These are phyloP conservation scores for Lutjanus campechanus DNA, from an alignment of 2,797 vertebrate species.

Conservation along the genomic window DNA sequence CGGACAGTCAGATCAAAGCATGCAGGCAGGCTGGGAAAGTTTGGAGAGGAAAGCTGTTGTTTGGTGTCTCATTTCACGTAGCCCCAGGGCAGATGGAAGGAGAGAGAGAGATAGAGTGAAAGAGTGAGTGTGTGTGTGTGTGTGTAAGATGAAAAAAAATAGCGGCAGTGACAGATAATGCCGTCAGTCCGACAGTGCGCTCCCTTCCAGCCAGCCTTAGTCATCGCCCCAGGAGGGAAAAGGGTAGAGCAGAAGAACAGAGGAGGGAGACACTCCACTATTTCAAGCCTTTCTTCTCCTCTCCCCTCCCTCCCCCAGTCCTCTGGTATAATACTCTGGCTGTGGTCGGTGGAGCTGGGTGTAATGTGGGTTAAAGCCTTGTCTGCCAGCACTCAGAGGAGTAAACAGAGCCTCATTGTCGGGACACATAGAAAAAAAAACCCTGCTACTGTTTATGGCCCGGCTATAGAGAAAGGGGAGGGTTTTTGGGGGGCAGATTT, in stretches of 20 bases:
- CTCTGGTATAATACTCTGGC: conserved; percentile 80
- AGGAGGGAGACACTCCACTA: conserved; percentile 76
- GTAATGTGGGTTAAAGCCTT: conserved; percentile 85
- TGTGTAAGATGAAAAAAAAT: conserved; percentile 53
- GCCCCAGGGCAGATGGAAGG: conserved; percentile 84
- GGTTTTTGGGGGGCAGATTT: conserved; percentile 49
- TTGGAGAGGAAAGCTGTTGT: conserved; percentile 89
- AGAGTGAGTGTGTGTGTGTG: conserved; percentile 35
- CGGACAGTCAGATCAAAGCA: conserved; percentile 87
- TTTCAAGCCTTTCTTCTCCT: conserved; percentile 74
- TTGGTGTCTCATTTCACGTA: conserved; percentile 88
- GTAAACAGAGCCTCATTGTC: conserved; percentile 89
- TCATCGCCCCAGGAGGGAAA: conserved; percentile 81
- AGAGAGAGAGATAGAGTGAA: conserved; percentile 59
- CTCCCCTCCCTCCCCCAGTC: conserved; percentile 44
- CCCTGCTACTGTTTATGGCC: conserved; percentile 87
- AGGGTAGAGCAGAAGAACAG: conserved; percentile 73
- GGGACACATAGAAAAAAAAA: conserved; percentile 72
- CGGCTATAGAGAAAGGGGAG: conserved; percentile 65
- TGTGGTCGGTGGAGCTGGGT: conserved; percentile 79
- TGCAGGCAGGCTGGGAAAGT: conserved; percentile 87
- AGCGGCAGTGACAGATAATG: conserved; percentile 82
- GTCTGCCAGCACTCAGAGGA: conserved; percentile 80
- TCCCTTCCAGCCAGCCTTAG: conserved; percentile 81
- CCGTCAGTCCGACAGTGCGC: conserved; percentile 78